Evolutionary conservation across 2,888 invertebrate species (phyloP), one percentile per base, ranked within the genome.

Genomic region (Aleiodes testaceus): DNA sequence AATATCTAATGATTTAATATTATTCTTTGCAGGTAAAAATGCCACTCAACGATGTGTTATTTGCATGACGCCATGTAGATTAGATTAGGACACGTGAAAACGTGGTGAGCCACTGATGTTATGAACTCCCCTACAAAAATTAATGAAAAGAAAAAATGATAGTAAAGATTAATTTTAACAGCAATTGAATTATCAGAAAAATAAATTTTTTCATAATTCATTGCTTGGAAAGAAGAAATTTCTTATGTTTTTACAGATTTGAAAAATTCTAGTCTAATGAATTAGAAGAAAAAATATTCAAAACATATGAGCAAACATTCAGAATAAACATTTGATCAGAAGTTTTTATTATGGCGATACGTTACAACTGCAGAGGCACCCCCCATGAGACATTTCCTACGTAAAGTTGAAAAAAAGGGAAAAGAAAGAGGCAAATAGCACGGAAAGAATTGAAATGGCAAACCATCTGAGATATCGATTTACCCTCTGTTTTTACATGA

Each of bases 91-190:
- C 36, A 59, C 42, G 59, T 36, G 59, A 59, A 59, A 26, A 18
- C 59, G 59, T 72, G 67, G 49, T 67, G 73, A 64, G 63, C 66
- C 52, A 64, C 70, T 72, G 75, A 72, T 74, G 76, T 71, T 78
- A 77, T 71, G 66, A 69, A 75, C 75, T 74, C 66, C 67, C 74
- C 78, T 77, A 78, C 68, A 76, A 75, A 77, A 70, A 61, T 66
- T 52, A 22, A 64, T 47, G 44, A 49, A 64, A 61, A 72, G 22
- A 52, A 16, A 18, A 16, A 18, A 30, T 50, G 7, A 30, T 47
- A 7, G 42, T 72, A 59, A 68, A 68, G 70, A 68, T 70, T 55
- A 26, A 36, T 36, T 36, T 36, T 36, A 36, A 6, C 9, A 11
- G 11, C 0, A 36, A 9, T 36, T 1, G 9, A 9, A 36, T 36